A percentile compares a stretch with the other conserved stretches of the same genome.
These are phyloP conservation scores for Pelochelys cantorii DNA, from an alignment of 2,797 vertebrate species.

Conservation along the genomic window DNA sequence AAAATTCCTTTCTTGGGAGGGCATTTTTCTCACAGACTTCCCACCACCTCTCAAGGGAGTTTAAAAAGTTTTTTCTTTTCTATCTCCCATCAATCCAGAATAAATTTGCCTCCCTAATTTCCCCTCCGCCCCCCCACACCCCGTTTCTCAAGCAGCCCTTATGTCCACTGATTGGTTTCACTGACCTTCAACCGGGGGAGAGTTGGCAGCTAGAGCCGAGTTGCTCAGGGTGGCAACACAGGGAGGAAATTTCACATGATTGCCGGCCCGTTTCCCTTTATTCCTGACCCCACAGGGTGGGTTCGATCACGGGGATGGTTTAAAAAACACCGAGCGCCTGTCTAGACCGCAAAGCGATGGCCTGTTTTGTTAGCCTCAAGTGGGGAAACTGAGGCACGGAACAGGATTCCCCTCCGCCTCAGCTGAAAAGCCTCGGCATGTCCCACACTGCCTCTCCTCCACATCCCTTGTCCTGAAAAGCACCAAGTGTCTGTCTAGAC, in stretches of 20 bases:
- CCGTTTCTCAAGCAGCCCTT: conserved; percentile 35
- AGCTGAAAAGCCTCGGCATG: too few species aligned
- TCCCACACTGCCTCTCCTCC: too few species aligned
- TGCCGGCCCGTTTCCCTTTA: background rate
- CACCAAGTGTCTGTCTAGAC: too few species aligned
- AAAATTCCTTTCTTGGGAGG: conserved; percentile 34
- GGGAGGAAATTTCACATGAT: background rate
- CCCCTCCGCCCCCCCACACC: background rate
- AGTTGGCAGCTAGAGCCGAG: background rate
- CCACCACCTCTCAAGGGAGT: conserved; percentile 23
- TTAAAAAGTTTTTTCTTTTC: background rate
- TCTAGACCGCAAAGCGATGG: background rate
- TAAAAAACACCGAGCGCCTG: background rate
- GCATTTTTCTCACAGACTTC: conserved; percentile 45
- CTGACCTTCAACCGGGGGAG: background rate
- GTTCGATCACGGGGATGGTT: too few species aligned
- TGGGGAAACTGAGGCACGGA: background rate
- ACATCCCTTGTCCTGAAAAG: too few species aligned
- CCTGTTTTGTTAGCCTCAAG: background rate
- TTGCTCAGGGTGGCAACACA: background rate
- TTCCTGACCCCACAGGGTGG: background rate
- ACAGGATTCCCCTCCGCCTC: too few species aligned
- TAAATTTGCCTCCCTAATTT: conserved; percentile 24
- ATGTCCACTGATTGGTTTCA: conserved; percentile 16
- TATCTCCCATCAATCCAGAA: conserved; percentile 39